Base-by-base conservation (phyloP, 2,113 vertebrate species). In the Conger conger region DNA sequence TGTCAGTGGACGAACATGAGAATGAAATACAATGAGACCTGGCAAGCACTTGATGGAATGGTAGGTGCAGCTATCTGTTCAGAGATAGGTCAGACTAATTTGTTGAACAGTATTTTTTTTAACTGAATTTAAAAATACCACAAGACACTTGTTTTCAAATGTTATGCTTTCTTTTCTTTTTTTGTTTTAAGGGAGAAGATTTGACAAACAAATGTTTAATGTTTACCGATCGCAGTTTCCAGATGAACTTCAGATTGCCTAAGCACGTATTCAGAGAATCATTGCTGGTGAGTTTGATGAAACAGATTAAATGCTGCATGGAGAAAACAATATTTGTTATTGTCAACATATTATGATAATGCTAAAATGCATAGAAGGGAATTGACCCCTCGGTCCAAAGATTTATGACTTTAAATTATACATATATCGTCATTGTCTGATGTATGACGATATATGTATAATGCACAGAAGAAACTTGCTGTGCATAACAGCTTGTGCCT, bases 261-360 rank as follows among this genome's bases (percentile, higher is more conserved):
- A 81, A 50, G 79, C n/a, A 81, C 4, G 79, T 81, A 1, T 53
- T n/a, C 23, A 53, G 81, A 36, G 13, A 63, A n/a, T 27, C 68
- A 18, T 35, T 82, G 27, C n/a, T 7, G 81, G 81, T 82, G 33
- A 82, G 45, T 40, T 36, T n/a, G n/a, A n/a, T n/a, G n/a, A n/a
- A n/a, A n/a, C n/a, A n/a, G 9, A 50, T 50, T 8, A 8, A 50
- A 50, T 50, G 45, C 45, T 50, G 45, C 7, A 50, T 50, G 45
- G 45, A 13, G 45, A 50, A 50, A 50, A 50, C 1, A 50, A 50
- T 50, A 8, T 5, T 42, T 42, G 40, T 42, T 42, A 42, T 9
- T 42, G 40, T 42, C 9, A n/a, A 42, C 40, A 15, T 50, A 50
- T 50, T 50, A 50, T 50, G 6, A 11, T 50, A 15, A 50, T 50